Base-by-base conservation (phyloP, 2,797 vertebrate genomes). In the Parotocinclus haroldoi region DNA sequence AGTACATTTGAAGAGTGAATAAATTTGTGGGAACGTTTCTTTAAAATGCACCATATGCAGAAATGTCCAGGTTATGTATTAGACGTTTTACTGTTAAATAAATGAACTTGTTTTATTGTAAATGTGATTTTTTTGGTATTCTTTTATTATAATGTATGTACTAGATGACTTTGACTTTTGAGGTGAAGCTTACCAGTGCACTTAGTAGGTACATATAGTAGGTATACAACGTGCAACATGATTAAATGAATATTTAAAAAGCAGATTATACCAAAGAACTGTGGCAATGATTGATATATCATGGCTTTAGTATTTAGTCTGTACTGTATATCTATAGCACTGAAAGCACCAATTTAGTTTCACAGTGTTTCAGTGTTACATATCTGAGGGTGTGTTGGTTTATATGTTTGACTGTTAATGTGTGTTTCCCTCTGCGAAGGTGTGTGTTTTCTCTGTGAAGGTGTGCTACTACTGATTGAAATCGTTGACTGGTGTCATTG, bases 321-420 rank as follows among this genome's bases (percentile, higher is more conserved):
- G 27, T 27, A 27, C 27, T 27, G 27, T 27, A 27, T 27, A 27
- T 2, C 27, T 27, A 27, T 27, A 27, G 27, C 27, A 27, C 19
- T 16, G 4, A 36, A 53, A 57, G 48, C 57, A 44, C 36, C 52
- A 59, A 27, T 27, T 27, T 58, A 54, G 40, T 69, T 72, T 63
- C 59, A 48, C 52, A 64, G 36, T 62, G 40, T 57, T 39, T 54
- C 9, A 44, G 1, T 56, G 58, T 73, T 61, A 39, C 58, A 63
- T 68, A 63, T 76, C 49, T 73, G 63, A 73, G 48, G 63, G 60
- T 68, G 57, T 73, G 46, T 64, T 68, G 63, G 59, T 70, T 71
- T 58, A 46, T 65, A 17, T 17, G 49, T 74, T 66, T 75, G 63
- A 40, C 50, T 68, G 59, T 68, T 63, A 57, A 17, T 17, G 48